Conservation (phyloP, 2,797 vertebrate species). For the Acipenser ruthenus region DNA sequence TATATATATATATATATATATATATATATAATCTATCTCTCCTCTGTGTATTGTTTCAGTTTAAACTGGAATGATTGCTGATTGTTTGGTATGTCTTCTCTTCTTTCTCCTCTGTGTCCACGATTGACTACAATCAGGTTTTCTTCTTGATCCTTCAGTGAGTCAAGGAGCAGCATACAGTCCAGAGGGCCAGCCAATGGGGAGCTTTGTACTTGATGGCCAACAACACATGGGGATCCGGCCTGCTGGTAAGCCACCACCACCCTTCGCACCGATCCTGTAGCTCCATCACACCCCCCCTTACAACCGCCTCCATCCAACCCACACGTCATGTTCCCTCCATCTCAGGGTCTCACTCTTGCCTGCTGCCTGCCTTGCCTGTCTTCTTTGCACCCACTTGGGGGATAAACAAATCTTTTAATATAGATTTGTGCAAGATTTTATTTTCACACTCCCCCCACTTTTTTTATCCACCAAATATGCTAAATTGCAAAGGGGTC, state of each 20-base stretch:
- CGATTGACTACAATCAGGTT: constrained; percentile 99
- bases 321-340: constrained; percentile 20
- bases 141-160: constrained; percentile 99
- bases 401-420: constrained; percentile 20
- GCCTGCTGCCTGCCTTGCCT: constrained; percentile 50
- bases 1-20: too few relatives aligned
- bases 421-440: constrained; percentile 18
- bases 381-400: constrained; percentile 37
- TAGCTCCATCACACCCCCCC: constrained; percentile 18
- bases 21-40: too few relatives aligned
- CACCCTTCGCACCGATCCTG: constrained; percentile 21
- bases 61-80: constrained; percentile 92
- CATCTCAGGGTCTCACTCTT: constrained; percentile 28
- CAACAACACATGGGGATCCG: constrained; percentile 99
- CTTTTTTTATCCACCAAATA: constrained; percentile 38
- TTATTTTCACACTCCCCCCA: constrained; percentile 19
- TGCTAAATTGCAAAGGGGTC: constrained; percentile 31
- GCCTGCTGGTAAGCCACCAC: constrained; percentile 78
- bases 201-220: constrained; percentile 98
- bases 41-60: constrained; percentile 75
- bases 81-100: constrained; percentile 98
- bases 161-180: constrained; percentile 99
- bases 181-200: constrained; percentile 99
- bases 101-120: constrained; percentile 96
- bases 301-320: constrained; percentile 24